Base-by-base conservation (phyloP, 2,113 vertebrate species). In the Amia ocellicauda region DNA sequence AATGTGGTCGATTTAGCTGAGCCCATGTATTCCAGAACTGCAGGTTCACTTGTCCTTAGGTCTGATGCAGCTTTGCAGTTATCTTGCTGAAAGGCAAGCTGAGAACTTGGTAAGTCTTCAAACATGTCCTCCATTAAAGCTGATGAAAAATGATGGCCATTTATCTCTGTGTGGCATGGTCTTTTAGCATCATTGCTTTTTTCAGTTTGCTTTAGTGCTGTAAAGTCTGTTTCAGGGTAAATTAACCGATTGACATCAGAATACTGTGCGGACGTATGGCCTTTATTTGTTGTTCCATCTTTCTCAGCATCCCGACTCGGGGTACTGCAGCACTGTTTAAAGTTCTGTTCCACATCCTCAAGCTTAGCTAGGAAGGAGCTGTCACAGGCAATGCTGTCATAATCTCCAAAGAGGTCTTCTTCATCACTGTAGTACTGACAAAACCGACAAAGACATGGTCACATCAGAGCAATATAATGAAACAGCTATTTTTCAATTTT, bases 331-430 rank as follows among this genome's bases (percentile, higher is more conserved):
- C 50, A 49, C n/a, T 16, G 69, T 4, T 66, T 41, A 10, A 69
- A 72, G 0, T 66, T 71, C 11, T 83, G 77, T 24, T 96, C 94
- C 4, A 78, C 52, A 1, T 80, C 72, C 20, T 93, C 89, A 63
- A 93, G 75, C 42, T 90, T 87, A 2, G 83, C 89, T 8, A 94
- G 64, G 27, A 96, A 64, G 2, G 93, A 93, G 43, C 78, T 62
- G 19, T 92, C 90, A 43, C 80, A 88, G 63, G 67, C 77, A 63
- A 96, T 86, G 72, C 92, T 93, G 72, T 94, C 91, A 20, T 91
- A 92, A 69, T 87, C 90, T 0, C 86, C 93, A 56, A 98, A 98
- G 41, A 98, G 62, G 54, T 98, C 96, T 60, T 96, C 95, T 5
- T 85, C 86, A 0, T 92, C 90, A 0, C 86, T 84, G 58, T 60